Evolutionary conservation across 2,888 invertebrate species (phyloP).

Genomic region (Sminthurinus aureus): DNA sequence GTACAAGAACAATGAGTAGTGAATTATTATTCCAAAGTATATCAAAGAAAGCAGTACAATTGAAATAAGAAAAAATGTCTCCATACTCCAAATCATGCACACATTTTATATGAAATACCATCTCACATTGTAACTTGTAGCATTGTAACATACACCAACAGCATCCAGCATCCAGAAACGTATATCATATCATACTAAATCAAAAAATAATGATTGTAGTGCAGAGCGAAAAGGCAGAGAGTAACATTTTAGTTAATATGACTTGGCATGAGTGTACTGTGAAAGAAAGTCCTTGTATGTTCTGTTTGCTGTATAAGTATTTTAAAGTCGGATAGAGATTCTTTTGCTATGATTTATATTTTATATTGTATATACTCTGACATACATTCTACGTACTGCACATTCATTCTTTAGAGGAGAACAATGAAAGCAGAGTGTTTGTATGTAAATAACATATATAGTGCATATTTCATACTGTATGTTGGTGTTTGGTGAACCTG

Average conservation of each 20-base stretch:
- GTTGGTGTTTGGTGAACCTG: no score
- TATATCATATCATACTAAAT: neutral
- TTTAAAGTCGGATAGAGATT: neutral
- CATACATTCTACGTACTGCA: neutral
- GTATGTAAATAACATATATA: neutral
- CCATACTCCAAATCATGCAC: no score
- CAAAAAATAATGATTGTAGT: neutral
- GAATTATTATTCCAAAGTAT: no score
- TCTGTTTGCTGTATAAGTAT: no score
- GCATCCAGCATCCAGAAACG: neutral
- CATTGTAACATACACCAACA: no score
- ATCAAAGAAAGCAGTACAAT: no score
- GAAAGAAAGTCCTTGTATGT: slow-evolving; percentile 29
- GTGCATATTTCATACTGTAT: neutral
- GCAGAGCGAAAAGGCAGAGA: neutral
- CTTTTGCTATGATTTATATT: slow-evolving; percentile 1
- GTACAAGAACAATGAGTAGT: no score
- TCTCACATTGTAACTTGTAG: no score
- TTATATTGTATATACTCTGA: neutral
- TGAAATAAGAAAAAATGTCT: no score
- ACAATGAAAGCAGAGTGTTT: neutral
- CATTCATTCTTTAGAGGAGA: neutral
- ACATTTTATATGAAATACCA: no score
- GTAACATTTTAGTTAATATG: neutral
- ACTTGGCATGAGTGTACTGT: slow-evolving; percentile 20